Evolutionary conservation across 2,888 invertebrate genomes (phyloP).

Genomic region (Eupithecia insigniata): DNA sequence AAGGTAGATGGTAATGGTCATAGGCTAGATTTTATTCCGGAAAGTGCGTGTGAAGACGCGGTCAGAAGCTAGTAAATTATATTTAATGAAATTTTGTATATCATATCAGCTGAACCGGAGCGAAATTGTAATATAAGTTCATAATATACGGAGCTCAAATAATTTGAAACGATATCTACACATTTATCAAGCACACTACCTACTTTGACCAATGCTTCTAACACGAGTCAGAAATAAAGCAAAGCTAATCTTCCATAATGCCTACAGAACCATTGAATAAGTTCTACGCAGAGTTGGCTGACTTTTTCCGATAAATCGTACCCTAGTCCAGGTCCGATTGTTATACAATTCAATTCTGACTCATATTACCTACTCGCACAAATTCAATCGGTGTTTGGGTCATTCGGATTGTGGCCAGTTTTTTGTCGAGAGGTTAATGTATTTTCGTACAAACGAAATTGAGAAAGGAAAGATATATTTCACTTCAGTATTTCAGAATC

Average conservation of each 20-base stretch:
- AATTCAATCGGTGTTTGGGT: slow-evolving; percentile 36
- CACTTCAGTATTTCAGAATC: not conserved
- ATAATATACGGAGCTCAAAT: not conserved
- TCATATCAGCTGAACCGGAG: no score
- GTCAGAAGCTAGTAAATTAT: no score
- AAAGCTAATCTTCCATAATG: not conserved
- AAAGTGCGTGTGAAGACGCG: no score
- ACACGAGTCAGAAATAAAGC: not conserved
- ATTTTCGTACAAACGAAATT: slow-evolving; percentile 11
- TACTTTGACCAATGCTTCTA: not conserved
- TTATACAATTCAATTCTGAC: slow-evolving; percentile 59
- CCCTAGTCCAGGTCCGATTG: slow-evolving; percentile 57
- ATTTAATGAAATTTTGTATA: no score
- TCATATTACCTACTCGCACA: slow-evolving; percentile 23
- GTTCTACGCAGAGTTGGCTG: not conserved
- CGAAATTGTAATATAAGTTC: no score
- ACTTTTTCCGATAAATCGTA: slow-evolving; percentile 59
- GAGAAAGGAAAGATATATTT: slow-evolving; percentile 1
- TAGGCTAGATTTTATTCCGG: no score
- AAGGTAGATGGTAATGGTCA: no score
- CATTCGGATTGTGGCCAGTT: slow-evolving; percentile 41
- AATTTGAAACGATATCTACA: not conserved
- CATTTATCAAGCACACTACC: not conserved
- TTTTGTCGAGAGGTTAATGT: slow-evolving; percentile 21
- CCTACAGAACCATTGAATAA: slow-evolving; percentile 1